Conservation (phyloP, 2,113 vertebrate genomes). For the Lota lota region DNA sequence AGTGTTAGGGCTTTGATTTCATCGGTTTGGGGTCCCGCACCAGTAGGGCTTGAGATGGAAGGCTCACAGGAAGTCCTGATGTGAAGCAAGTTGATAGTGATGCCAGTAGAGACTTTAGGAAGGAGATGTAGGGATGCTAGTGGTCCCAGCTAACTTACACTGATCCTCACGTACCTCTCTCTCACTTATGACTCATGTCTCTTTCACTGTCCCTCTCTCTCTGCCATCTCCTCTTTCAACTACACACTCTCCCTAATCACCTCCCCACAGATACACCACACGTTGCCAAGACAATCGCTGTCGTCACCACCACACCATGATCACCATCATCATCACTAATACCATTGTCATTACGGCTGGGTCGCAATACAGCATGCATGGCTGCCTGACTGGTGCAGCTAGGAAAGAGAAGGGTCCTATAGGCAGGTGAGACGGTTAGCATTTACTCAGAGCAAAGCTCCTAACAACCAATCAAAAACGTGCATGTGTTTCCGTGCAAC, state of each 20-base stretch:
- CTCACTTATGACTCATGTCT: background rate
- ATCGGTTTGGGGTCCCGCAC: too few relatives aligned
- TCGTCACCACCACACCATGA: slow-evolving; percentile 35
- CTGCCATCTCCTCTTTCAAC: background rate
- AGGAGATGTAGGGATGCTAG: too few relatives aligned
- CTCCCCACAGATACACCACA: slow-evolving; percentile 13
- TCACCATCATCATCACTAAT: slow-evolving; percentile 31
- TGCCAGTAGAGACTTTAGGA: too few relatives aligned
- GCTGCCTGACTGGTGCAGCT: too few relatives aligned
- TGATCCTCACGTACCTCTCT: background rate
- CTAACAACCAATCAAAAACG: background rate
- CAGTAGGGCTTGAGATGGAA: too few relatives aligned
- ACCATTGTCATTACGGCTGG: slow-evolving; percentile 32
- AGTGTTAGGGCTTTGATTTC: too few relatives aligned
- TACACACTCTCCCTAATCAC: slow-evolving; percentile 16
- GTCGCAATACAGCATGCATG: slow-evolving; percentile 19
- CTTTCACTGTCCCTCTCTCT: slow-evolving; percentile 16
- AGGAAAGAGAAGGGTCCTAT: too few relatives aligned
- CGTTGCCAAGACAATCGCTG: slow-evolving; percentile 73
- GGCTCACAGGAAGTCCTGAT: too few relatives aligned
- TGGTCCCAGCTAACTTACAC: too few relatives aligned
- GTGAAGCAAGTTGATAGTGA: too few relatives aligned
- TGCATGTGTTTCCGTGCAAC: background rate
- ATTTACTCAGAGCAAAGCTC: background rate
- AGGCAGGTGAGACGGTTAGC: too few relatives aligned